Base-by-base conservation (phyloP, 2,888 invertebrate genomes). In the Diloba caeruleocephala region DNA sequence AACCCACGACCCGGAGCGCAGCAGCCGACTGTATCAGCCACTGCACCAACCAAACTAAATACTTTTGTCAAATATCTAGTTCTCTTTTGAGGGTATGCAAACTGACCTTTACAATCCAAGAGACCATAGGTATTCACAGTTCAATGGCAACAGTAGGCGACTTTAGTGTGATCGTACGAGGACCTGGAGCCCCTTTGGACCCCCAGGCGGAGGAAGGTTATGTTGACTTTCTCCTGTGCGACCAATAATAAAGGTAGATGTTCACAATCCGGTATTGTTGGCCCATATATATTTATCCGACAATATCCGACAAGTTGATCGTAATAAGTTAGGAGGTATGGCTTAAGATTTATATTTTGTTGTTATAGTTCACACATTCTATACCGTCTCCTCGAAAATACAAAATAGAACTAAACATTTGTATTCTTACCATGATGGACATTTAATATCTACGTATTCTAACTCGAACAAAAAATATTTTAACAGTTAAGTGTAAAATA, bases 401-500 rank as follows among this genome's bases (percentile, higher is more conserved):
- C 36, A 25, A 66, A 53, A 53, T 67, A 43, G 21, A 43, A 50
- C 41, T 9, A 19, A 26, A 13, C 6, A 13, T 39, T 44, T 49
- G 50, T 13, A 51, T 45, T 53, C 62, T 26, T 31, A 28, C 29
- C 46, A 28, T 66, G 61, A 72, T 71, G 72, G 56, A 51, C 57
- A 72, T 72, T 72, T 72, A 74, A 73, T 73, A 53, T 56, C 56
- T 51, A 53, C 41, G 41, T 58, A 46, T 44, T 39, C 28, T 26
- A 57, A 56, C 32, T 42, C 52, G 61, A 46, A 63, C 67, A 58
- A 56, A 64, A 65, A 28, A 51, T 21, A 50, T 53, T 62, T 69
- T 60, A 71, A 67, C 64, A 55, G 72, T 68, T 88, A 84, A 88
- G 82, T 79, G 80, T 83, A 79, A 84, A 86, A 88, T 88, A 88